Percentiles rank a stretch among this genome's conserved stretches.
Conservation (phyloP, 2,797 vertebrate species). For the Crocodylus rhombifer region DNA sequence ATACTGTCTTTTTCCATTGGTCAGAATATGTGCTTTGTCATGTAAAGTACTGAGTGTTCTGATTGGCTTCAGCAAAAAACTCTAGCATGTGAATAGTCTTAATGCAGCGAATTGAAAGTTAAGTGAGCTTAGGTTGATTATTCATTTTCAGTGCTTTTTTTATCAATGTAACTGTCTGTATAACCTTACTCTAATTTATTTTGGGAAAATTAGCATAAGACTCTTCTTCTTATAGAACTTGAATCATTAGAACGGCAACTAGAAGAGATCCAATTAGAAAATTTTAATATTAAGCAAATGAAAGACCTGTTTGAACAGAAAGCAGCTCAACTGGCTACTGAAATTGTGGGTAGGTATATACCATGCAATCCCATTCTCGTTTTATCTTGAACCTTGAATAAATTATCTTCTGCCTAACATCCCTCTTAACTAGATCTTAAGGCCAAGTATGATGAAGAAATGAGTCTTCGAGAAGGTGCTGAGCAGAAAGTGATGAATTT, state of each 20-base stretch:
- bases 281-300: slow-evolving; percentile 99
- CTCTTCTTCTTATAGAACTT: slow-evolving; percentile 76
- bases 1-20: background rate
- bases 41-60: background rate
- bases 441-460: slow-evolving; percentile 95
- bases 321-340: slow-evolving; percentile 95
- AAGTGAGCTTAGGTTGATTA: background rate
- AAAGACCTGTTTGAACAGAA: slow-evolving; percentile 99
- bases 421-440: slow-evolving; percentile 89
- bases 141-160: background rate
- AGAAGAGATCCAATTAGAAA: slow-evolving; percentile 94
- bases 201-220: slow-evolving; percentile 27
- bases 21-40: slow-evolving; percentile 30
- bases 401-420: slow-evolving; percentile 44
- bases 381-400: background rate
- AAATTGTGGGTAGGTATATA: slow-evolving; percentile 93
- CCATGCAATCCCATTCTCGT: background rate
- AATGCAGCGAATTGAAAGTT: background rate
- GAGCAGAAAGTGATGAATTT: slow-evolving; percentile 87
- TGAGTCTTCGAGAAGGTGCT: slow-evolving; percentile 88
- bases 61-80: background rate
- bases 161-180: background rate
- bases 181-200: slow-evolving; percentile 12
- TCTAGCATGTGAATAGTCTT: slow-evolving; percentile 1
- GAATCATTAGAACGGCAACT: slow-evolving; percentile 89